Percentiles rank a stretch among this genome's conserved stretches.
These are phyloP conservation scores for Siniperca chuatsi DNA, from an alignment of 2,113 vertebrate species.

Conservation along the genomic window DNA sequence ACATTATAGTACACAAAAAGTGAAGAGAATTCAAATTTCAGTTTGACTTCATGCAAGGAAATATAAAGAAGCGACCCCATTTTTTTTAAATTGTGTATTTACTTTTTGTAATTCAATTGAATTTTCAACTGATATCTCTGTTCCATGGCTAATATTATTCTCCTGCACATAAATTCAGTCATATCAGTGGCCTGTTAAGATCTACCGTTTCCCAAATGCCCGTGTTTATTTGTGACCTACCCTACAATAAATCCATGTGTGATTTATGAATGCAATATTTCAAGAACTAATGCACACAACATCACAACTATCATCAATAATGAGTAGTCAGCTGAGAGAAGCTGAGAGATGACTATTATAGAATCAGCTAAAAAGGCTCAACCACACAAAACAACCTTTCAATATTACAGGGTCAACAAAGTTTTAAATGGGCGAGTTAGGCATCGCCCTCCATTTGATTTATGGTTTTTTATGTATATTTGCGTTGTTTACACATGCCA, in stretches of 20 bases:
- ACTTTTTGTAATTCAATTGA: neutral
- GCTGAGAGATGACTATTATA: constrained; percentile 18
- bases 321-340: neutral
- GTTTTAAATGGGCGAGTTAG: constrained; percentile 52
- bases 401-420: constrained; percentile 69
- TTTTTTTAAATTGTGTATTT: neutral
- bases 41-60: too few relatives aligned
- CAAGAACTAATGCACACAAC: constrained; percentile 8
- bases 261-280: constrained; percentile 42
- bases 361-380: constrained; percentile 41
- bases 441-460: constrained; percentile 46
- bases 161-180: neutral
- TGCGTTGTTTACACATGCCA: constrained; percentile 77
- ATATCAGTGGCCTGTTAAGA: neutral
- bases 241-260: constrained; percentile 16
- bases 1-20: too few relatives aligned
- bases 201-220: neutral
- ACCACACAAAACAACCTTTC: constrained; percentile 42
- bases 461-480: constrained; percentile 63
- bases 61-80: neutral
- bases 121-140: neutral
- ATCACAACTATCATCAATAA: constrained; percentile 32
- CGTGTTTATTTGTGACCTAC: constrained; percentile 8
- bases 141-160: neutral
- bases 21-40: too few relatives aligned